Evolutionary conservation across 2,113 vertebrate species (phyloP), one percentile per base, ranked within the genome.

Genomic region (Calyptomena viridis): DNA sequence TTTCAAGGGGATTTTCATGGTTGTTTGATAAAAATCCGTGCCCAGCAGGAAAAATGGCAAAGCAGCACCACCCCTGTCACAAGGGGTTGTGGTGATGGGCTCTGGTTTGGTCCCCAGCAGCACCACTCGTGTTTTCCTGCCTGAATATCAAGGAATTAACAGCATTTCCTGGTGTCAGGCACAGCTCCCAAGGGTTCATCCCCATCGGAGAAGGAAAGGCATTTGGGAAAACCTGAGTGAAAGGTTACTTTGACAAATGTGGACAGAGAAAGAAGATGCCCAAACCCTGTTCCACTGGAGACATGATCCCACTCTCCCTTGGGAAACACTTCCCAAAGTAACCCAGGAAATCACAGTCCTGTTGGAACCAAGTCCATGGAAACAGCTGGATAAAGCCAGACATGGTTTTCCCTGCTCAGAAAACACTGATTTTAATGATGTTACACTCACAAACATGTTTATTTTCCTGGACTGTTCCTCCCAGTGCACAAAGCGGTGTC

Each of bases 211-310:
- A 63, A 39, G 24, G 47, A n/a, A 56, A 68, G 5, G 9, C 8
- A 3, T 8, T 27, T 14, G 42, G 25, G 50, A n/a, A 37, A 21
- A 46, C 42, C 19, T 2, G 17, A 11, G 2, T 11, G 28, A 52
- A 33, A 19, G 4, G 0, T 9, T 12, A 3, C 23, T 55, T 37
- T 14, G 42, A 35, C 33, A 35, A 44, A 33, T 1, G 23, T 0
- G 0, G 58, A 5, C 17, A 44, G 66, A 33, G 46, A 53, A 40
- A 52, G 0, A 28, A 60, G 52, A 35, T 39, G 18, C 58, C 40
- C 14, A 55, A 40, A 18, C 8, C 37, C 59, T 11, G 1, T 14
- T 40, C 3, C 28, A 27, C 35, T 14, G 25, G 44, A 28, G 35
- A 52, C 21, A 27, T 22, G 5, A 25, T 13, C 63, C 28, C 1